Percentiles rank a stretch among this genome's conserved stretches.
Evolutionary conservation across 2,797 vertebrate species (phyloP).

Genomic region (Mormyrops attenuatus): DNA sequence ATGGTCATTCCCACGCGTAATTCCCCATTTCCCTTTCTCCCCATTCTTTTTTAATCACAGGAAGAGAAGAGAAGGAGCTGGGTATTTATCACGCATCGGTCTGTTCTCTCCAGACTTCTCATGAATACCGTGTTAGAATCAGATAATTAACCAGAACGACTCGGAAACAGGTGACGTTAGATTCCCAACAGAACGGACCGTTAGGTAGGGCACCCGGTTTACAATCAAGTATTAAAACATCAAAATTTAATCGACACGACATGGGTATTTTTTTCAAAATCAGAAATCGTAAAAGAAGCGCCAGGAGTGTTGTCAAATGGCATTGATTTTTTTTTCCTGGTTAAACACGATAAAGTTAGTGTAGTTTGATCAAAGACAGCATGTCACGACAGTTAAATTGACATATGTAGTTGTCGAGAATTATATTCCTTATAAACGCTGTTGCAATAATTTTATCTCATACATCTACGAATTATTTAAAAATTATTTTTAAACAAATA

Average conservation of each 20-base stretch:
- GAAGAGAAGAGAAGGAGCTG: slow-evolving; percentile 23
- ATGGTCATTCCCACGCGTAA: slow-evolving; percentile 20
- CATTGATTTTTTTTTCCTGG: neutral
- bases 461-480: neutral
- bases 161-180: slow-evolving; percentile 19
- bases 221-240: neutral
- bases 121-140: slow-evolving; percentile 28
- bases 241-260: neutral
- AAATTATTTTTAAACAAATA: neutral
- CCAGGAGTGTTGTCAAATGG: neutral
- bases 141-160: slow-evolving; percentile 27
- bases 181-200: neutral
- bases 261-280: neutral
- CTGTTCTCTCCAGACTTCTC: slow-evolving; percentile 28
- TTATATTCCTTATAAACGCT: neutral
- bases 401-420: neutral
- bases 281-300: neutral
- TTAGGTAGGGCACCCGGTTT: neutral
- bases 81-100: slow-evolving; percentile 33
- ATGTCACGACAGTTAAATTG: neutral
- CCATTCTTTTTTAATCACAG: slow-evolving; percentile 5
- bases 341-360: neutral
- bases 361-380: neutral
- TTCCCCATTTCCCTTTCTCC: slow-evolving; percentile 13
- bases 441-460: neutral